Conservation (phyloP, 1,140 invertebrate species). For the Campoletis sonorensis region DNA sequence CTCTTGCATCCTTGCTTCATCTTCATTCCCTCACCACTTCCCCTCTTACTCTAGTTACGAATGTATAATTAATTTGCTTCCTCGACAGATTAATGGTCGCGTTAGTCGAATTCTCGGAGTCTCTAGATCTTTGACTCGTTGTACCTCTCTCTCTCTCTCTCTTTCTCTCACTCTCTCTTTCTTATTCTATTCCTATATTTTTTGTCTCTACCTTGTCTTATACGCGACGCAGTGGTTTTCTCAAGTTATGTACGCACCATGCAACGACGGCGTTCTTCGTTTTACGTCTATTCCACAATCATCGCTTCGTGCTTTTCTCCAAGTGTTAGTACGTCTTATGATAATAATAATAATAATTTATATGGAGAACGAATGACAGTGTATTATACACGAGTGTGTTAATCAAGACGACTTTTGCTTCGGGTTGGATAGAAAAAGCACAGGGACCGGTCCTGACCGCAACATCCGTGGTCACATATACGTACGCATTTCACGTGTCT, state of each 20-base stretch:
- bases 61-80: conserved; percentile 66
- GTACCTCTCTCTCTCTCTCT: conserved; percentile 25
- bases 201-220: neutral
- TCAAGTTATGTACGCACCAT: conserved; percentile 28
- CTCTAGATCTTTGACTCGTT: conserved; percentile 29
- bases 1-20: conserved; percentile 30
- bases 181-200: neutral
- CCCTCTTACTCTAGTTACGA: conserved; percentile 51
- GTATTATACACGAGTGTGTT: conserved; percentile 14
- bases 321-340: neutral
- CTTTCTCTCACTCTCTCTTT: neutral
- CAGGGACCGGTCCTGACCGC: conserved; percentile 27
- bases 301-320: neutral
- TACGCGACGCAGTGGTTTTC: conserved; percentile 7
- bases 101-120: conserved; percentile 46
- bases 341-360: neutral
- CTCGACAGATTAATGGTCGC: conserved; percentile 64
- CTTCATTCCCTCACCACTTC: conserved; percentile 35
- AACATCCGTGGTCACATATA: conserved; percentile 7
- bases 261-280: conserved; percentile 11
- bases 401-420: conserved; percentile 3
- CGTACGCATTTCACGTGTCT: no score
- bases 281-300: neutral
- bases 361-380: neutral
- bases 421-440: conserved; percentile 13